These are phyloP conservation scores for Agrochola circellaris DNA, from an alignment of 2,888 invertebrate genomes.

Conservation along the genomic window DNA sequence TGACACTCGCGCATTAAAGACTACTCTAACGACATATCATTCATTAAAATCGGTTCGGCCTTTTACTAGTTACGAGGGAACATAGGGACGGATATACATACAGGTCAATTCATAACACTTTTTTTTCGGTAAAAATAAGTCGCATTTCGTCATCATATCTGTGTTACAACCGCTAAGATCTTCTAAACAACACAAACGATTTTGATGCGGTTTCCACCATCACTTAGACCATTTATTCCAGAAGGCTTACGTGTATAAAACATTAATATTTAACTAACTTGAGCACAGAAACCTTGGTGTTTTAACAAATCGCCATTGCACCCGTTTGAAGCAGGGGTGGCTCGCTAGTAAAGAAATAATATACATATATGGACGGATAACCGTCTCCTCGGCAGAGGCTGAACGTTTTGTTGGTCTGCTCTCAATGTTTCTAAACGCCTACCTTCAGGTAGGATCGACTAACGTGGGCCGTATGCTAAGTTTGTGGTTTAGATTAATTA, in stretches of 20 bases:
- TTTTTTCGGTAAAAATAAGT: too few relatives aligned
- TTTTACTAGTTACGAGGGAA: too few relatives aligned
- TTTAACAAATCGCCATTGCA: not conserved
- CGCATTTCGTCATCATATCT: too few relatives aligned
- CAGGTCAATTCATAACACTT: too few relatives aligned
- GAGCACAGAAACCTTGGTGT: too few relatives aligned
- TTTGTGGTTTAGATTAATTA: not conserved
- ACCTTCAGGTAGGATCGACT: slow-evolving; percentile 6
- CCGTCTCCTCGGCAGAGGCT: slow-evolving; percentile 7
- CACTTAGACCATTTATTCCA: not conserved
- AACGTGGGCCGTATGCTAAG: not conserved
- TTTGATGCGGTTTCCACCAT: not conserved
- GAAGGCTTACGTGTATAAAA: not conserved
- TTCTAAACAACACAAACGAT: not conserved
- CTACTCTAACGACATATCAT: too few relatives aligned
- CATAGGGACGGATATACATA: too few relatives aligned
- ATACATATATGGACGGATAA: not conserved
- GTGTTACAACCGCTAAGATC: not conserved
- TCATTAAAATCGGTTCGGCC: too few relatives aligned
- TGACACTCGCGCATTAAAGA: too few relatives aligned
- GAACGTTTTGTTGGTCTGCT: slow-evolving; percentile 23
- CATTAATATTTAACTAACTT: not conserved
- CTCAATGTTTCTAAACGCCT: slow-evolving; percentile 11
- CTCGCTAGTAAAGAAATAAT: not conserved
- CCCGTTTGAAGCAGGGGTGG: too few relatives aligned